Percentiles rank a stretch among this genome's conserved stretches.
phyloP scores from a whole-genome alignment of 2,113 vertebrate species.

The Phoenicopterus ruber region DNA sequence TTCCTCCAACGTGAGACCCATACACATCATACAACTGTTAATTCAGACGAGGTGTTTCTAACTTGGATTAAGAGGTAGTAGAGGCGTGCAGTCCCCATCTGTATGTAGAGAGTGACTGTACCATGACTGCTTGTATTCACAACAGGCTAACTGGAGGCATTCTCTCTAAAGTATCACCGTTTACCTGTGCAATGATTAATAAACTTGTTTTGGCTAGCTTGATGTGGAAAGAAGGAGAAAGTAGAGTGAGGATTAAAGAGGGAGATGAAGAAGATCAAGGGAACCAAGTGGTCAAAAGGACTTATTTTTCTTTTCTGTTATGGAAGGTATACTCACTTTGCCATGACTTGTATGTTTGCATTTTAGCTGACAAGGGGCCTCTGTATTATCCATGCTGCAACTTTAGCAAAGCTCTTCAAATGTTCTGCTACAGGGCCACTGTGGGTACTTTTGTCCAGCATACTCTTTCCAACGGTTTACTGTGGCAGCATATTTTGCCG shows the following conservation, averaged over 20 bases:
- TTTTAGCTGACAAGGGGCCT: not conserved
- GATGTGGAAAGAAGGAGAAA: not conserved
- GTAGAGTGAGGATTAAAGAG: not conserved
- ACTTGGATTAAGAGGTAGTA: not conserved
- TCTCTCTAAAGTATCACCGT: not conserved
- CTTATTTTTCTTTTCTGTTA: not conserved
- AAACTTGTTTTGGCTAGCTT: not conserved
- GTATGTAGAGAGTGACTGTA: not conserved
- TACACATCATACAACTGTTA: not conserved
- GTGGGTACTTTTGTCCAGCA: not conserved
- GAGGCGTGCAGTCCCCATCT: not conserved
- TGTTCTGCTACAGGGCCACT: not conserved
- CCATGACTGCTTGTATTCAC: not conserved
- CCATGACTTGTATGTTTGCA: not conserved
- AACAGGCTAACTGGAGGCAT: not conserved
- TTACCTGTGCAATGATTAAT: not conserved
- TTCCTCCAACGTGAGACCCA: not conserved
- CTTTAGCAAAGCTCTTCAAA: not conserved
- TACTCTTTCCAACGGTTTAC: not conserved
- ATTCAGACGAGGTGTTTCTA: not conserved
- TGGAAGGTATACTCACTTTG: not conserved
- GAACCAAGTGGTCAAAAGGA: not conserved
- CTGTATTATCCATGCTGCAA: not conserved
- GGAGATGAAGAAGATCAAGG: not conserved
- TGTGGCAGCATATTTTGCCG: not conserved